Evolutionary conservation across 2,888 invertebrate species (phyloP).

Genomic region (Ctenicera cuprea): DNA sequence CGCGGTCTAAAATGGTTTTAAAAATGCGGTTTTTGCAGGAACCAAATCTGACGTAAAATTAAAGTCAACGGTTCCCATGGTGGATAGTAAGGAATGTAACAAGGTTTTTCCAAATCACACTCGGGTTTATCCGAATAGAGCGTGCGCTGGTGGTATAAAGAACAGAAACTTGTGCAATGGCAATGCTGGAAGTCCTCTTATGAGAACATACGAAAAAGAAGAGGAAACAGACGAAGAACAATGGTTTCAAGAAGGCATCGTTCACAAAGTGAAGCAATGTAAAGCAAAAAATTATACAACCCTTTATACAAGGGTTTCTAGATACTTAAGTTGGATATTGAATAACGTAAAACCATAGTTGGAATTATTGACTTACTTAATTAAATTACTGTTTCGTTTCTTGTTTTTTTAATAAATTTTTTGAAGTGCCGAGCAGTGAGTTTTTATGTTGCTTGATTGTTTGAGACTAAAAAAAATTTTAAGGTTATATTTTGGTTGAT

Average conservation of each 20-base stretch:
- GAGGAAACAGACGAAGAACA: conserved; percentile 60
- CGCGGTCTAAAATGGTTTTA: no score
- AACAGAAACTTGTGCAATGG: conserved; percentile 82
- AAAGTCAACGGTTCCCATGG: conserved; percentile 23
- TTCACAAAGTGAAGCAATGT: conserved; percentile 82
- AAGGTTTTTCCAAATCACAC: conserved; percentile 17
- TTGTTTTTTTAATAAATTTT: no score
- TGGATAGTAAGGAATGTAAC: conserved; percentile 12
- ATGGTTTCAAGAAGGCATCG: conserved; percentile 80
- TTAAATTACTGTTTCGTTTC: no score
- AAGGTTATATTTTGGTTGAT: no score
- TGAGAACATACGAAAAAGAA: conserved; percentile 68
- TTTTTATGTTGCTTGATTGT: no score
- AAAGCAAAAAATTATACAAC: conserved; percentile 81
- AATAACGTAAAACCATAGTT: background rate
- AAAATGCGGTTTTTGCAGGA: conserved; percentile 13
- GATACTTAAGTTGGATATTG: conserved; percentile 41
- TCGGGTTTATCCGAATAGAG: conserved; percentile 30
- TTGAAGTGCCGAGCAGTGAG: no score
- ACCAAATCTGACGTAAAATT: conserved; percentile 61
- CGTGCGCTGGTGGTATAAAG: conserved; percentile 30
- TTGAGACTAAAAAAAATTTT: no score
- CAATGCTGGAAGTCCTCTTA: conserved; percentile 86
- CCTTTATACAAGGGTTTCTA: conserved; percentile 77
- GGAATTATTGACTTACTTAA: no score